Evolutionary conservation across 2,888 invertebrate species (phyloP).

Genomic region (Polietes domitor): DNA sequence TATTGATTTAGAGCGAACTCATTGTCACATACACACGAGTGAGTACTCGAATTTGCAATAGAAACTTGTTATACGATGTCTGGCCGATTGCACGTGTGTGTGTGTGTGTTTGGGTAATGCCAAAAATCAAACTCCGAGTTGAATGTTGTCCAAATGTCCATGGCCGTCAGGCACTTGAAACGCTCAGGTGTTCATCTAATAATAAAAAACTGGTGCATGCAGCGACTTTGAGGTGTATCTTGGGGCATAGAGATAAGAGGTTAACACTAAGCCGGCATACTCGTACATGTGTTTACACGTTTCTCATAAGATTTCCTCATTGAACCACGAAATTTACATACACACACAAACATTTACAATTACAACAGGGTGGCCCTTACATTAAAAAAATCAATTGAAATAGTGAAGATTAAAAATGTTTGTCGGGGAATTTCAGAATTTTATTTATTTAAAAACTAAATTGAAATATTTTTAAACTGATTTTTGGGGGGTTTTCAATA

Average conservation of each 20-base stretch:
- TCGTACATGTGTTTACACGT: not conserved
- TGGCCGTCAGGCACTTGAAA: not conserved
- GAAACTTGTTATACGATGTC: not conserved
- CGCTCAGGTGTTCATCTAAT: not conserved
- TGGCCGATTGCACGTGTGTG: no score
- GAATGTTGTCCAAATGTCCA: constrained; percentile 11
- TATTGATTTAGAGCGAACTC: constrained; percentile 13
- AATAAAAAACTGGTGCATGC: not conserved
- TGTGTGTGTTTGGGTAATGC: not conserved
- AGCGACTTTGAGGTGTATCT: not conserved
- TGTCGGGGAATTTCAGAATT: no score
- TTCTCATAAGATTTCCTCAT: constrained; percentile 27
- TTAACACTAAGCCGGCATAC: not conserved
- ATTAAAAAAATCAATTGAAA: no score
- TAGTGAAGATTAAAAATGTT: no score
- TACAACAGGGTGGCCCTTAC: no score
- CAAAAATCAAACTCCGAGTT: not conserved
- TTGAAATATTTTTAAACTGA: no score
- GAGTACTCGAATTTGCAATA: constrained; percentile 21
- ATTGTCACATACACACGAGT: not conserved
- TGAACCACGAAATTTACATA: no score
- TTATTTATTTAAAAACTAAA: no score
- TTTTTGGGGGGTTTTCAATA: no score
- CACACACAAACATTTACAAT: constrained; percentile 1
- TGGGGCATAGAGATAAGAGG: not conserved